Evolutionary conservation across 2,888 invertebrate genomes (phyloP).

Genomic region (Drosophila meridionalis): DNA sequence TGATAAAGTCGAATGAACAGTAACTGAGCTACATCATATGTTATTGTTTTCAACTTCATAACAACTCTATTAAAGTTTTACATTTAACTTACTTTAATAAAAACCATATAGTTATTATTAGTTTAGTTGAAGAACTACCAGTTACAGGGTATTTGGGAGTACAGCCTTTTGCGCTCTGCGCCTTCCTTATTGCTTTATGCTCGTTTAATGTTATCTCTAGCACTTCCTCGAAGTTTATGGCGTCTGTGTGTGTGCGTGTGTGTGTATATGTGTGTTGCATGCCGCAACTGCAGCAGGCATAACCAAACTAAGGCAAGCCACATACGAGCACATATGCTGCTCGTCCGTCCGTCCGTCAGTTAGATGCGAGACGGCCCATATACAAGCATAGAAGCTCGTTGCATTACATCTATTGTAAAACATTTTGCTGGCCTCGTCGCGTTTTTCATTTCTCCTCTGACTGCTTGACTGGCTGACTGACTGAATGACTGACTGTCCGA

Average conservation of each 20-base stretch:
- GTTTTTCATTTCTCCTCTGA: slow-evolving; percentile 79
- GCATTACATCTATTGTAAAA: slow-evolving; percentile 50
- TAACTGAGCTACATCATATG: slow-evolving; percentile 14
- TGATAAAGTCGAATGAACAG: slow-evolving; percentile 10
- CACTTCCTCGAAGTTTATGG: slow-evolving; percentile 74
- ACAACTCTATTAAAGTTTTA: not conserved
- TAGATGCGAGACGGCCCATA: slow-evolving; percentile 55
- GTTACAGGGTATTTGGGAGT: slow-evolving; percentile 17
- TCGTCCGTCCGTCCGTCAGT: slow-evolving; percentile 20
- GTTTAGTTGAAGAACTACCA: not conserved
- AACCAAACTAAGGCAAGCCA: slow-evolving; percentile 31
- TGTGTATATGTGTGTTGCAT: slow-evolving; percentile 56
- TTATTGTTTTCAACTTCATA: not conserved
- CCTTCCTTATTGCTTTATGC: slow-evolving; percentile 23
- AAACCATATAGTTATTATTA: not conserved
- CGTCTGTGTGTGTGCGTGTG: slow-evolving; percentile 37
- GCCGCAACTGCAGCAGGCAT: slow-evolving; percentile 65
- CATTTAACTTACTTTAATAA: not conserved
- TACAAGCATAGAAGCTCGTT: slow-evolving; percentile 28
- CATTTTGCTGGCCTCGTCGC: slow-evolving; percentile 69
- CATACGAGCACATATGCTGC: slow-evolving; percentile 6
- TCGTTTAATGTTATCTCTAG: slow-evolving; percentile 38
- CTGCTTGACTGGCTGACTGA: slow-evolving; percentile 21
- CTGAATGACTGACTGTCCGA: slow-evolving; percentile 53
- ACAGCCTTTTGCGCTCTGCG: not conserved